These are phyloP conservation scores for Frankliniella fusca DNA, from an alignment of 2,888 invertebrate genomes.

Conservation along the genomic window DNA sequence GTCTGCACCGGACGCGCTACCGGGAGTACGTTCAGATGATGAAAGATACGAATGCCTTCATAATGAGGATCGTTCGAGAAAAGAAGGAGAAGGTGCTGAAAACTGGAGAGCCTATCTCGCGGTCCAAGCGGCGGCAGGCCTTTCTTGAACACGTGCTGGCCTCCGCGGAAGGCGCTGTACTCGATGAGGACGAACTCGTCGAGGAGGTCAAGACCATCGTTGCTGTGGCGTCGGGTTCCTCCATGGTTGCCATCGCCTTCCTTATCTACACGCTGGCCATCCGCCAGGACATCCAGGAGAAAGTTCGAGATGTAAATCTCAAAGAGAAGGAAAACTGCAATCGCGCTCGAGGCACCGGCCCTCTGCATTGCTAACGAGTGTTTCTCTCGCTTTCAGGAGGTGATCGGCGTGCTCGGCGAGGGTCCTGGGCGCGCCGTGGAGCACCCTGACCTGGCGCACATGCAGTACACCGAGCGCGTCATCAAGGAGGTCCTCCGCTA, in stretches of 20 bases:
- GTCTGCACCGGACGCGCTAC: not conserved
- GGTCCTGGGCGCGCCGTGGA: slow-evolving; percentile 6
- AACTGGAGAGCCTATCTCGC: too few relatives aligned
- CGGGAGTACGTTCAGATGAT: not conserved
- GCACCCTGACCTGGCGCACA: slow-evolving; percentile 32
- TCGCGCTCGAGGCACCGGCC: too few relatives aligned
- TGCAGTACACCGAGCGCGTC: slow-evolving; percentile 34
- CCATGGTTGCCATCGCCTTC: not conserved
- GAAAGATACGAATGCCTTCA: not conserved
- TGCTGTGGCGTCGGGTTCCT: not conserved
- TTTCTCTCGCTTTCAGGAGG: not conserved
- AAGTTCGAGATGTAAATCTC: not conserved
- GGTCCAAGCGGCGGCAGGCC: not conserved
- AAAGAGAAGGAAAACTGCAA: not conserved
- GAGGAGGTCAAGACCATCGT: slow-evolving; percentile 21
- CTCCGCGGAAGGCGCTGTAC: not conserved
- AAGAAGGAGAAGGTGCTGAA: not conserved
- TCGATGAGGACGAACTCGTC: not conserved
- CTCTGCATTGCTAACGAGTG: too few relatives aligned
- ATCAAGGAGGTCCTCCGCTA: slow-evolving; percentile 35
- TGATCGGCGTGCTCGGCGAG: slow-evolving; percentile 32
- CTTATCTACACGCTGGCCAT: slow-evolving; percentile 7
- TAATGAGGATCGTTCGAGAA: not conserved
- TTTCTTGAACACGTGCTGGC: not conserved
- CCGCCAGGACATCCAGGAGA: slow-evolving; percentile 5